Percentiles rank a stretch among this genome's conserved stretches.
phyloP scores from a whole-genome alignment of 2,888 invertebrate species.

The Sinelater perroti region DNA sequence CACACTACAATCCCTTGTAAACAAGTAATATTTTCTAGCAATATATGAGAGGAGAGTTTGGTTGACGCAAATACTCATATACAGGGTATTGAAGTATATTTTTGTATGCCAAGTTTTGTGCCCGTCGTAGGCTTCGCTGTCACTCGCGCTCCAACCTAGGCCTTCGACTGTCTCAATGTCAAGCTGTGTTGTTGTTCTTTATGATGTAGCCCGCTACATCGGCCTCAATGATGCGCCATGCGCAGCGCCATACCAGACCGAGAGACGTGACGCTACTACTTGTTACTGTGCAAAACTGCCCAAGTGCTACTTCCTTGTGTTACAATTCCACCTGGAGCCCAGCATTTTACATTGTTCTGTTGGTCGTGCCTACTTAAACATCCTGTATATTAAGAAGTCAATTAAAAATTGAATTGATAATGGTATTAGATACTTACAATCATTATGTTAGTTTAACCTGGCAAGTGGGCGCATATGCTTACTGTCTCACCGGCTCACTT shows the following conservation, averaged over 20 bases:
- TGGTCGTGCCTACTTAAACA: constrained; percentile 12
- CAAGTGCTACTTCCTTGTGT: too few relatives aligned
- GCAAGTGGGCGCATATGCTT: background rate
- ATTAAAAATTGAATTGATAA: constrained; percentile 10
- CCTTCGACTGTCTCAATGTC: too few relatives aligned
- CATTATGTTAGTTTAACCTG: constrained; percentile 17
- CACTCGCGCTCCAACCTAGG: too few relatives aligned
- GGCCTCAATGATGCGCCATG: too few relatives aligned
- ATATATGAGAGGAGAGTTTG: background rate
- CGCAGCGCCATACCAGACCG: too few relatives aligned
- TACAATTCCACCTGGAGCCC: background rate
- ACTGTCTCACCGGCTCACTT: background rate
- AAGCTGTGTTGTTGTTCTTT: too few relatives aligned
- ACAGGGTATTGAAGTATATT: constrained; percentile 34
- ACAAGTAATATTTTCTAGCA: too few relatives aligned
- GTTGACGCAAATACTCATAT: constrained; percentile 26
- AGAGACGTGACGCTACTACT: too few relatives aligned
- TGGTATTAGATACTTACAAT: background rate
- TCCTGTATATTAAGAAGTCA: constrained; percentile 26
- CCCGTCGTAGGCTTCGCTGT: too few relatives aligned
- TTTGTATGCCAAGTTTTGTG: constrained; percentile 21
- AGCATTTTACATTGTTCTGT: constrained; percentile 1
- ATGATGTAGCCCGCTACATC: too few relatives aligned
- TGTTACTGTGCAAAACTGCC: too few relatives aligned
- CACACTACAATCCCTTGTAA: too few relatives aligned